phyloP scores from a whole-genome alignment of 2,113 vertebrate genomes.

The Centrocercus urophasianus region DNA sequence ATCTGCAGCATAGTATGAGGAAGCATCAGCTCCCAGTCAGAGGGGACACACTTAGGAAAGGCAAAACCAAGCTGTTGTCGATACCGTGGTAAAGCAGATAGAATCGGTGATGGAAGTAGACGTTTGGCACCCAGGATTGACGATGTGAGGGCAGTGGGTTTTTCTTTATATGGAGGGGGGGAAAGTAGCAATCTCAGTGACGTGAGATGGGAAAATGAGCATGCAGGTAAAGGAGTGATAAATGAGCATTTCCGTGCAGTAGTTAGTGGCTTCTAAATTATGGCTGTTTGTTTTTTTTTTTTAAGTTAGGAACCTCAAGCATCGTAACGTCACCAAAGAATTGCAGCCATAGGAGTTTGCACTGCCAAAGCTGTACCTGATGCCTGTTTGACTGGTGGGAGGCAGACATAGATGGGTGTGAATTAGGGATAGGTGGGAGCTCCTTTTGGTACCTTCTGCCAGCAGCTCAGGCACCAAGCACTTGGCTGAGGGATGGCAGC shows the following conservation, averaged over 20 bases:
- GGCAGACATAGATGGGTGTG: background rate
- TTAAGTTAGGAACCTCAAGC: background rate
- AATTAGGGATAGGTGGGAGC: background rate
- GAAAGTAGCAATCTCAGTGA: background rate
- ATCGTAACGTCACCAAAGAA: background rate
- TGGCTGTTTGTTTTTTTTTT: background rate
- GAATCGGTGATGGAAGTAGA: background rate
- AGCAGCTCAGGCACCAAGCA: background rate
- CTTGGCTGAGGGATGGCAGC: background rate
- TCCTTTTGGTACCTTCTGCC: background rate
- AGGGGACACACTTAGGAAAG: background rate
- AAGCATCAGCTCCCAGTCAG: background rate
- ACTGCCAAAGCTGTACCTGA: background rate
- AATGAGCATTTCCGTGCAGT: background rate
- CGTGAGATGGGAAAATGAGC: rapidly evolving
- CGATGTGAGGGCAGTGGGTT: background rate
- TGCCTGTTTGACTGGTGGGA: background rate
- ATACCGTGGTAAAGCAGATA: background rate
- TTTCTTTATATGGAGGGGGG: background rate
- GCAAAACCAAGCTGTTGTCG: background rate
- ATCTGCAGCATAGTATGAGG: background rate
- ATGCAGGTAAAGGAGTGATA: background rate
- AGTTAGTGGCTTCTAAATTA: background rate
- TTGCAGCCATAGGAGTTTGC: background rate
- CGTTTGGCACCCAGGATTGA: background rate